Evolutionary conservation across 2,113 vertebrate genomes (phyloP), one percentile per base, ranked within the genome.

Genomic region (Rousettus leschenaultii): DNA sequence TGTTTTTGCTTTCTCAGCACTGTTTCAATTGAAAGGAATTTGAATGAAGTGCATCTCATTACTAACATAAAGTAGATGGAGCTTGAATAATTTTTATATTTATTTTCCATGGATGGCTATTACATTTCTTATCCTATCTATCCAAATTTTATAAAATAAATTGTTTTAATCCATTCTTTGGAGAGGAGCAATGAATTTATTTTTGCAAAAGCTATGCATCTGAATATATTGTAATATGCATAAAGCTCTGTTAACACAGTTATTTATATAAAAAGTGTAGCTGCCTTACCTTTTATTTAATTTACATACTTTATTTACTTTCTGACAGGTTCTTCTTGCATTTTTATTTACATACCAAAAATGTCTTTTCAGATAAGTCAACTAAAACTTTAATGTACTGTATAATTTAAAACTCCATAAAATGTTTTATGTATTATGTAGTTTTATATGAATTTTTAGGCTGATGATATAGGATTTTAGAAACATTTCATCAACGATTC

Each of bases 1-100:
- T 98, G 98, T 98, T 99, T 98, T 98, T 99, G 98, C 98, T 98
- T 99, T 96, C 98, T 99, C 98, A 99, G 98, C 98, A 99, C 97
- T 97, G 98, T 98, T 99, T 99, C 98, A 99, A 98, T 98, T 98
- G 98, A 99, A 98, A 98, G 97, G 98, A 99, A 99, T 99, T 99
- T 99, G 98, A 99, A 99, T 99, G 98, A 99, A 98, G 98, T 99
- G 98, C 98, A 99, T 98, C 98, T 99, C 98, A 98, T 99, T 99
- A 99, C 98, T 98, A 98, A 98, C 98, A 98, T 98, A 98, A 99
- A 99, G 98, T 98, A 98, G 98, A 99, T 98, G 98, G 98, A 98
- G 98, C 98, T 98, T 98, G 98, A 98, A 98, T 98, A 98, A 98
- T 98, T 98, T 98, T 99, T 98, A 98, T 98, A 98, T 99, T 98